phyloP scores from a whole-genome alignment of 2,797 vertebrate species.

The Pempheris klunzingeri region DNA sequence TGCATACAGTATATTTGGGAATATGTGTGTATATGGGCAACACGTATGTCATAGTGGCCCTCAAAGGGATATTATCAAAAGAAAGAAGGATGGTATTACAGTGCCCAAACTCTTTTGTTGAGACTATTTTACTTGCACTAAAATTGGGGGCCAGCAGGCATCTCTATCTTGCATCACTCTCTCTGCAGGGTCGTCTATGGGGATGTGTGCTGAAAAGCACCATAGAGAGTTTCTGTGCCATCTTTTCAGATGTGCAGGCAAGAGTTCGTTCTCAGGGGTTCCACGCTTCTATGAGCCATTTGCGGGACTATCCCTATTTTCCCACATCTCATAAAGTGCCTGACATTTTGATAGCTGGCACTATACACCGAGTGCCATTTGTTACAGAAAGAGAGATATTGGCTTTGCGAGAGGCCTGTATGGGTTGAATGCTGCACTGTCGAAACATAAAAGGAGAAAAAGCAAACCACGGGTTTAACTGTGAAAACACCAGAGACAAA shows the following conservation, averaged over 20 bases:
- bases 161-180: constrained; percentile 35
- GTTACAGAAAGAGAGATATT: constrained; percentile 57
- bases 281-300: constrained; percentile 62
- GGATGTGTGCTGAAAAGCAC: constrained; percentile 58
- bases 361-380: constrained; percentile 66
- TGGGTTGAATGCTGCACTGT: constrained; percentile 52
- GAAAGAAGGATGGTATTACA: constrained; percentile 16
- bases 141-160: constrained; percentile 26
- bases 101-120: constrained; percentile 8
- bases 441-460: constrained; percentile 57
- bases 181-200: constrained; percentile 42
- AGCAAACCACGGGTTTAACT: constrained; percentile 56
- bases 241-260: constrained; percentile 55
- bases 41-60: neutral
- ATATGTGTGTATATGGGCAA: neutral
- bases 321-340: constrained; percentile 71
- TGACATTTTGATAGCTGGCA: constrained; percentile 78
- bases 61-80: constrained; percentile 17
- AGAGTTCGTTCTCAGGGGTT: constrained; percentile 68
- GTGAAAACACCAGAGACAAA: constrained; percentile 55
- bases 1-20: neutral
- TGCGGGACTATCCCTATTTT: constrained; percentile 65
- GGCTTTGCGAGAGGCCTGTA: constrained; percentile 46
- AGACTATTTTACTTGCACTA: constrained; percentile 28
- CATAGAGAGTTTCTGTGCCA: constrained; percentile 39